A percentile compares a stretch with the other conserved stretches of the same genome.
Conservation (phyloP, 2,113 vertebrate genomes). For the Pterocles gutturalis region DNA sequence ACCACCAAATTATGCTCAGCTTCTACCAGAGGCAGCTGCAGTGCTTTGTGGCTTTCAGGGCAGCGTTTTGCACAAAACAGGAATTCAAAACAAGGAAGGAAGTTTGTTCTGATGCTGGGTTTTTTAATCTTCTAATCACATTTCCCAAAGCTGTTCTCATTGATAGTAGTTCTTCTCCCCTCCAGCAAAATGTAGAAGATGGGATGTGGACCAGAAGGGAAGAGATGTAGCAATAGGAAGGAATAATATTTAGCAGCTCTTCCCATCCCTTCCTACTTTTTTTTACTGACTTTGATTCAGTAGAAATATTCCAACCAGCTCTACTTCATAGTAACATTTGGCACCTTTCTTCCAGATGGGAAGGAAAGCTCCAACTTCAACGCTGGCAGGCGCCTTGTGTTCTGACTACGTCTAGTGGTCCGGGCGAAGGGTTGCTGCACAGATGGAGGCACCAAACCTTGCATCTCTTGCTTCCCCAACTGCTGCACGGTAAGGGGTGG, state of each 20-base stretch:
- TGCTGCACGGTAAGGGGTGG: background rate
- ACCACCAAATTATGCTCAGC: background rate
- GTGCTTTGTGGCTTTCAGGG: background rate
- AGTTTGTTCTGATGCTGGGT: background rate
- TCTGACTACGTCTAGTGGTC: background rate
- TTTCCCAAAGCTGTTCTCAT: background rate
- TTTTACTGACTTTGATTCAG: background rate
- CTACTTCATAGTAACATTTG: background rate
- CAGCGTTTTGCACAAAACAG: background rate
- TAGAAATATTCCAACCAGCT: background rate
- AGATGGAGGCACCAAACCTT: background rate
- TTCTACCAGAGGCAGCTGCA: constrained; percentile 12
- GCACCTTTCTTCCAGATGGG: constrained; percentile 22
- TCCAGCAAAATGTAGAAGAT: background rate
- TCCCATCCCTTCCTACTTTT: background rate
- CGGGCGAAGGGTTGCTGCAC: background rate
- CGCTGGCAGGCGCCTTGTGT: background rate
- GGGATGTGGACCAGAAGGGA: background rate
- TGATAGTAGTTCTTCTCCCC: background rate
- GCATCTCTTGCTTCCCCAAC: background rate
- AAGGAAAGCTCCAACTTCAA: constrained; percentile 1
- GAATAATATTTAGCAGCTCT: background rate
- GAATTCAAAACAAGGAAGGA: background rate
- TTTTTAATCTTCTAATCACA: background rate
- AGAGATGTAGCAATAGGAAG: background rate